Conservation (phyloP, 2,888 invertebrate species). For the Leptopilina syphax region DNA sequence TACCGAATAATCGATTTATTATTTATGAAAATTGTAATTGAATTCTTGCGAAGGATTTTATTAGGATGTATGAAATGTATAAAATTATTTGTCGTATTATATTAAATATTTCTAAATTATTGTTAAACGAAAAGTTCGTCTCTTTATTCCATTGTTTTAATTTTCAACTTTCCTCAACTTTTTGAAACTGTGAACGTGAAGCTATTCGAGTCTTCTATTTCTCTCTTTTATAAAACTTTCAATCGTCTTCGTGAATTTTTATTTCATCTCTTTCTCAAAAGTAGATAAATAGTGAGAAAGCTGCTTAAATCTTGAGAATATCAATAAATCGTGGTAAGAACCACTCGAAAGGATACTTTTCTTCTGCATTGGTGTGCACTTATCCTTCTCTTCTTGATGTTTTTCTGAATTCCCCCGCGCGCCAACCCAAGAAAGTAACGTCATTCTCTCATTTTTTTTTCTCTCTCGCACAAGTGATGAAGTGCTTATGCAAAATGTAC, state of each 20-base stretch:
- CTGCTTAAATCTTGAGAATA: slow-evolving; percentile 15
- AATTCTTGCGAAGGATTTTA: too few species aligned
- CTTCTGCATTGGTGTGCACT: background rate
- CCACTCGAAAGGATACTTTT: background rate
- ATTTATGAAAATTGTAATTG: too few species aligned
- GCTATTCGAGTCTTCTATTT: background rate
- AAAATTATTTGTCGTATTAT: too few species aligned
- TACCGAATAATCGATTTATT: too few species aligned
- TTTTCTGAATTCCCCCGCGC: background rate
- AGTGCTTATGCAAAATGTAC: slow-evolving; percentile 18
- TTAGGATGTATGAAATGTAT: too few species aligned
- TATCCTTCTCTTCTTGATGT: background rate
- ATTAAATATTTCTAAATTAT: too few species aligned
- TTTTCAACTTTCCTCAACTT: background rate
- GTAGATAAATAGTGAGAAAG: background rate
- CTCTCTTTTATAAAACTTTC: background rate
- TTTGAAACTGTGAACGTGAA: background rate
- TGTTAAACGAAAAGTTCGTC: too few species aligned
- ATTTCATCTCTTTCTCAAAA: slow-evolving; percentile 3
- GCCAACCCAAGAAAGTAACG: too few species aligned
- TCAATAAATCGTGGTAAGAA: slow-evolving; percentile 4
- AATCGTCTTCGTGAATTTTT: slow-evolving; percentile 3
- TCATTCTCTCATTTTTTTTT: background rate
- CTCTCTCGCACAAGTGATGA: slow-evolving; percentile 4
- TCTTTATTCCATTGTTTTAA: background rate